Percentiles rank a stretch among this genome's conserved stretches.
These are phyloP conservation scores for Oncorhynchus gorbuscha DNA, from an alignment of 2,113 vertebrate genomes.

Conservation along the genomic window DNA sequence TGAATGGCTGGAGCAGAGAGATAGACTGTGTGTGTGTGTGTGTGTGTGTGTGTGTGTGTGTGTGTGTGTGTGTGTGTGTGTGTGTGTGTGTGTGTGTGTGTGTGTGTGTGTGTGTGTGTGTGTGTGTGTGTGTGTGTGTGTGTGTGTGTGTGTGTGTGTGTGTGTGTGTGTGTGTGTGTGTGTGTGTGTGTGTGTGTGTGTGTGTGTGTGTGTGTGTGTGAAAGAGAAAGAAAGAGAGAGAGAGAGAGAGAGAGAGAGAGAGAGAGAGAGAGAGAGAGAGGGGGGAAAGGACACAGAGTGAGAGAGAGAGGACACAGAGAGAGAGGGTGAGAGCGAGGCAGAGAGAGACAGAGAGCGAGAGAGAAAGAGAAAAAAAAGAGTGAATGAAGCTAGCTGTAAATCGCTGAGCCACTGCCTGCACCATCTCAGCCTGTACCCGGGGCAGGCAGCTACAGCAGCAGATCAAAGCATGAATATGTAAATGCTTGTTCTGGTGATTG, in stretches of 20 bases:
- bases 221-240: background rate
- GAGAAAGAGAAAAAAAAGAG: background rate
- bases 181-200: no score
- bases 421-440: background rate
- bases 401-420: background rate
- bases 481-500: constrained; percentile 46
- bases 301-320: background rate
- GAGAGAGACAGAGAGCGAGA: background rate
- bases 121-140: no score
- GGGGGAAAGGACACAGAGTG: background rate
- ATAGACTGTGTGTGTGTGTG: background rate
- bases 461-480: constrained; percentile 41
- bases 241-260: background rate
- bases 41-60: no score
- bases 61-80: no score
- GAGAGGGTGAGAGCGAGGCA: background rate
- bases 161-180: no score
- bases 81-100: no score
- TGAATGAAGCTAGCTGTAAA: constrained; percentile 15
- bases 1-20: background rate
- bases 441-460: no score
- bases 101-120: no score
- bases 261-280: background rate
- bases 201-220: no score
- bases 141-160: no score